phyloP scores from a whole-genome alignment of 1,140 invertebrate genomes.

The Anoplophora glabripennis region DNA sequence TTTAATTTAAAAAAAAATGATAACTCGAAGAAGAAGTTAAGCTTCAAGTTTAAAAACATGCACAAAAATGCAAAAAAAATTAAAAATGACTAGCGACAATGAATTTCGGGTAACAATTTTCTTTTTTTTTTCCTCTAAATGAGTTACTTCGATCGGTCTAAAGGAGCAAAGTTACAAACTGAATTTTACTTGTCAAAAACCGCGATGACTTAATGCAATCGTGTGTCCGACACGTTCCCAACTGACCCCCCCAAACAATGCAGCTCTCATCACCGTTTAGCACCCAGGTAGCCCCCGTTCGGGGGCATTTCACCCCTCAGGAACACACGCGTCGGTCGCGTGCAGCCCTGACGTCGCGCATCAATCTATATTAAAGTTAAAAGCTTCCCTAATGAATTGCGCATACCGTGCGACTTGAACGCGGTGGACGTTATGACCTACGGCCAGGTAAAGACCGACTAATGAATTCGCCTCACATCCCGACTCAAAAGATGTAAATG shows the following conservation, averaged over 20 bases:
- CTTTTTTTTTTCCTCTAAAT: too few relatives aligned
- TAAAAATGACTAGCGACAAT: too few relatives aligned
- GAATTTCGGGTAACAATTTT: too few relatives aligned
- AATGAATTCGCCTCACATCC: too few relatives aligned
- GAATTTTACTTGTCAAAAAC: not conserved
- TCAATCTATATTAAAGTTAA: conserved; percentile 49
- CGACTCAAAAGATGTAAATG: too few relatives aligned
- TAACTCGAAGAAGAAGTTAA: too few relatives aligned
- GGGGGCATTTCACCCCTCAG: not conserved
- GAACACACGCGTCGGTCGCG: conserved; percentile 31
- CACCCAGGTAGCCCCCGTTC: not conserved
- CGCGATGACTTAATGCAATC: not conserved
- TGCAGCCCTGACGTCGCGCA: conserved; percentile 36
- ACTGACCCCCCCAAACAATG: not conserved
- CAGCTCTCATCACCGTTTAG: not conserved
- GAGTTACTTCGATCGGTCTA: too few relatives aligned
- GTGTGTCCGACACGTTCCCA: not conserved
- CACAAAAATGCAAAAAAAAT: too few relatives aligned
- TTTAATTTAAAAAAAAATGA: too few relatives aligned
- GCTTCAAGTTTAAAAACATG: too few relatives aligned
- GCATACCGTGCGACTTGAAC: not conserved
- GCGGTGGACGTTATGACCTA: not conserved
- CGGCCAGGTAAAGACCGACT: not conserved
- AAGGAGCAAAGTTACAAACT: not conserved
- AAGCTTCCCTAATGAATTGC: conserved; percentile 48